Base-by-base conservation (phyloP, 2,797 vertebrate genomes). In the Tenualosa ilisha region DNA sequence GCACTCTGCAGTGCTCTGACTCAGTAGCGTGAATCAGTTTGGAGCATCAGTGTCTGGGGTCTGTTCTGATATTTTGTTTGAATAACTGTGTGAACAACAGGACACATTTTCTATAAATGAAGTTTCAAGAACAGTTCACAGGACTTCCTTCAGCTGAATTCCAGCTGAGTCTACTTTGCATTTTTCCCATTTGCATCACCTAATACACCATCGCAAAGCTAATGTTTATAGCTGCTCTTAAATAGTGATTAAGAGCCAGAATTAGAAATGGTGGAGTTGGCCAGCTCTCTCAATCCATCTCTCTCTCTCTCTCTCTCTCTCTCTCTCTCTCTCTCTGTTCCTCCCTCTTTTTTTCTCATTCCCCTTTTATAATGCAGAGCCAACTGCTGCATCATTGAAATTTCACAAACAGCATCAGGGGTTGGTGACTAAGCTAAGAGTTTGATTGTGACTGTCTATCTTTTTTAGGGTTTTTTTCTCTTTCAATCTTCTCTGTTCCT, bases 281-380 rank as follows among this genome's bases (percentile, higher is more conserved):
- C 17, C 17, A 15, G 15, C 46, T n/a, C 31, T 8, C 53, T 24
- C 37, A 81, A 31, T 40, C 31, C 81, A 20, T 84, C 63, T 59
- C 63, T 53, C 40, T 6, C 43, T 50, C 20, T 20, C 40, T 46
- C 8, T 75, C 59, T 82, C 56, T 85, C 46, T 85, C 43, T 82
- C 24, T 82, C 17, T 72, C 43, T 68, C 15, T 83, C 51, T 49
- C 22, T 26, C 40, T 24, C 40, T 51, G 26, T 46, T 26, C 37
- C 37, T 43, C 31, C 20, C 20, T 83, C 37, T 22, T 24, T 2
- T 37, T 37, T 26, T 51, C 43, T 31, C 53, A 37, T n/a, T 43
- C 22, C 20, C 20, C 81, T 24, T 22, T 26, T 2, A 8, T 72
- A 40, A 72, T 40, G 68, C 31, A 22, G 40, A 75, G 68, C 68